These are phyloP conservation scores for Rachycentron canadum DNA, from an alignment of 2,797 vertebrate genomes.

Conservation along the genomic window DNA sequence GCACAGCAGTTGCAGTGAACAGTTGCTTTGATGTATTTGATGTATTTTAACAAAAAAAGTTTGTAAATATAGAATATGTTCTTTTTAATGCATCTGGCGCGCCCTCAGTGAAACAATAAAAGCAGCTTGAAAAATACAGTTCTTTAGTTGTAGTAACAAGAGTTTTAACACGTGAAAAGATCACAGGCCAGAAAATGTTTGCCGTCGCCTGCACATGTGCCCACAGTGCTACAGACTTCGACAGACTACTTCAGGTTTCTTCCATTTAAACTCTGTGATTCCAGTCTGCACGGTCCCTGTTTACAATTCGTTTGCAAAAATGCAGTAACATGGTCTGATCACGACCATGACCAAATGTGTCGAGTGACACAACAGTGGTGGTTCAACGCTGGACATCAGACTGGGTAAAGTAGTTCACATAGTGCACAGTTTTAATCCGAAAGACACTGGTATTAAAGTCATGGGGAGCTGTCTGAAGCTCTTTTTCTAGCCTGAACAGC, in stretches of 20 bases:
- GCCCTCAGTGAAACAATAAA: background rate
- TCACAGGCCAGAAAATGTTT: slow-evolving; percentile 35
- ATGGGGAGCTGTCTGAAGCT: background rate
- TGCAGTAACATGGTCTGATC: background rate
- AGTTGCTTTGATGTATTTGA: too few species aligned
- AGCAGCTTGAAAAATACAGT: background rate
- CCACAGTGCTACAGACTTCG: slow-evolving; percentile 5
- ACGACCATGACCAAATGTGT: background rate
- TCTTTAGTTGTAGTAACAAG: background rate
- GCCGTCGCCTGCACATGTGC: background rate
- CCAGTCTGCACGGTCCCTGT: background rate
- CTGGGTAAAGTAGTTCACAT: background rate
- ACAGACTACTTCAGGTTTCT: slow-evolving; percentile 8
- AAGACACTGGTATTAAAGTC: background rate
- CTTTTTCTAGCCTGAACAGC: background rate
- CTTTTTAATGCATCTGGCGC: background rate
- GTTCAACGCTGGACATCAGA: background rate
- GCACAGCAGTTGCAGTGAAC: too few species aligned
- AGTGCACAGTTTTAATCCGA: background rate
- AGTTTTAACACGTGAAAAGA: slow-evolving; percentile 14
- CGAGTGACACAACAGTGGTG: background rate
- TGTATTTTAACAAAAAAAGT: background rate
- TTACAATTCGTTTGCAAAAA: background rate
- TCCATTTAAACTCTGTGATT: slow-evolving; percentile 27
- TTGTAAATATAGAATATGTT: background rate